Evolutionary conservation across 2,113 vertebrate genomes (phyloP).

Genomic region (Trochalopteron elliotii): DNA sequence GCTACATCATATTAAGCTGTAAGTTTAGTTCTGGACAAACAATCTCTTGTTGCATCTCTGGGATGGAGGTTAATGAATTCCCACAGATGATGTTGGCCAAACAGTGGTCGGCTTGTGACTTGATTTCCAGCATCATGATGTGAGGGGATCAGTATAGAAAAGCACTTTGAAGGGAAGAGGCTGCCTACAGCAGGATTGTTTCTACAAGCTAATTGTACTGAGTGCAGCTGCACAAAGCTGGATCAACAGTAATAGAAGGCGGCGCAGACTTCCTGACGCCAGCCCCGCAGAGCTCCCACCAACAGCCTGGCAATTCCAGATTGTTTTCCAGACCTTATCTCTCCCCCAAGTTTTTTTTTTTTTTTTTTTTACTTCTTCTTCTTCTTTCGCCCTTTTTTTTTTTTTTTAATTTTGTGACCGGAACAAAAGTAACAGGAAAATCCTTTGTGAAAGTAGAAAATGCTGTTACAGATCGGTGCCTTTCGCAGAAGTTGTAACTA

Average conservation of each 20-base stretch:
- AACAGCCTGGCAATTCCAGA: conserved; percentile 78
- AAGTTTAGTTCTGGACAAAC: conserved; percentile 74
- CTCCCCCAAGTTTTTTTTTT: conserved; percentile 63
- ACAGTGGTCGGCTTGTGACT: conserved; percentile 75
- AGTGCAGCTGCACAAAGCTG: conserved; percentile 81
- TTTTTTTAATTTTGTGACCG: conserved; percentile 70
- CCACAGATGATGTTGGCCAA: conserved; percentile 78
- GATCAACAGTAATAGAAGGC: conserved; percentile 77
- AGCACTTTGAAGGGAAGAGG: conserved; percentile 78
- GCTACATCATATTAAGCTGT: conserved; percentile 72
- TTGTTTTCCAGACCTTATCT: conserved; percentile 84
- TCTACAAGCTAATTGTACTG: conserved; percentile 79
- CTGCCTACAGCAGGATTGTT: conserved; percentile 79
- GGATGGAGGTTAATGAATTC: conserved; percentile 75
- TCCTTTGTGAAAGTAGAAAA: conserved; percentile 70
- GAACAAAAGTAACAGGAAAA: conserved; percentile 73
- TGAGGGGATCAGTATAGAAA: conserved; percentile 74
- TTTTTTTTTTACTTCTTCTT: conserved; percentile 47
- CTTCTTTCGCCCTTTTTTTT: not conserved
- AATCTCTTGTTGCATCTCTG: conserved; percentile 72
- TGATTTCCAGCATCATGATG: conserved; percentile 65
- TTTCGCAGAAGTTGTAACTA: conserved; percentile 55
- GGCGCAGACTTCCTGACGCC: conserved; percentile 87
- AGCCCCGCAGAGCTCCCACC: conserved; percentile 80
- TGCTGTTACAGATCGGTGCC: conserved; percentile 57